Conservation (phyloP, 2,113 vertebrate genomes). For the Muscicapa adusta region DNA sequence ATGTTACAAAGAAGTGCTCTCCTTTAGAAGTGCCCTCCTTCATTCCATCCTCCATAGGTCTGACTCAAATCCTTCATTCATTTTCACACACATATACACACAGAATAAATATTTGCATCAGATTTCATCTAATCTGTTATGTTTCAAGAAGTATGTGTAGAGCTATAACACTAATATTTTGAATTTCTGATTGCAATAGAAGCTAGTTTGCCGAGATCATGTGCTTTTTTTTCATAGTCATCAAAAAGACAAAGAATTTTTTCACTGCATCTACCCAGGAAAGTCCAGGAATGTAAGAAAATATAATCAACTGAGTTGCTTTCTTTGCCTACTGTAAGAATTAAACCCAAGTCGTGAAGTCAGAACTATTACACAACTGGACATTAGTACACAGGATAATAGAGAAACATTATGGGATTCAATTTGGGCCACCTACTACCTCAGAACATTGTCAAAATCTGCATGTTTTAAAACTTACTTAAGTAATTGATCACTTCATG, state of each 20-base stretch:
- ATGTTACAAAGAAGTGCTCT: not conserved
- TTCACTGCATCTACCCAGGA: not conserved
- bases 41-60: not conserved
- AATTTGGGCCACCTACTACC: not conserved
- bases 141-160: not conserved
- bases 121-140: not conserved
- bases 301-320: not conserved
- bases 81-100: not conserved
- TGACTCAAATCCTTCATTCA: not conserved
- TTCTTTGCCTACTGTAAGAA: not conserved
- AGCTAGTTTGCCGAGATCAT: accelerated
- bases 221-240: not conserved
- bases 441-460: not conserved
- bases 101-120: not conserved
- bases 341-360: not conserved
- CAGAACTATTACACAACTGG: not conserved
- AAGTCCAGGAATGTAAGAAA: not conserved
- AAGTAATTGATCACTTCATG: not conserved
- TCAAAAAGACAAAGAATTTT: not conserved
- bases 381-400: not conserved
- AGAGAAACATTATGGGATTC: not conserved
- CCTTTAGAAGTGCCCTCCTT: not conserved
- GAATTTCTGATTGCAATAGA: not conserved
- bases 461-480: not conserved
- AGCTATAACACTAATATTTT: not conserved